phyloP scores from a whole-genome alignment of 2,888 invertebrate species.

The Nemapogon koenigi region DNA sequence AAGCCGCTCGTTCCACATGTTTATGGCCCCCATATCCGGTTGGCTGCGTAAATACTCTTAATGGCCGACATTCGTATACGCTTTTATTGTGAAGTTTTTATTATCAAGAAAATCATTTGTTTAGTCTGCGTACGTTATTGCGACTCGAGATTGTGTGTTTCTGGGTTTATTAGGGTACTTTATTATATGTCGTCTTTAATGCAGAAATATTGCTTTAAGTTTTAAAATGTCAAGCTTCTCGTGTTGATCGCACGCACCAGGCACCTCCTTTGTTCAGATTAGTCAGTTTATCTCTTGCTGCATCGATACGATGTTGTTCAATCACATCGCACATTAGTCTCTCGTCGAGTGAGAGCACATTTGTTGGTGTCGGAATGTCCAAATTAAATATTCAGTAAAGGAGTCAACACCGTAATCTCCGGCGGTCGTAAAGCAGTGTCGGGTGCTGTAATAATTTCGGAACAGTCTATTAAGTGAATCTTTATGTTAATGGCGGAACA shows the following conservation, averaged over 20 bases:
- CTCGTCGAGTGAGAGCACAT: neutral
- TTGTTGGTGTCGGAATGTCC: neutral
- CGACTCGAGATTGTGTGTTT: slow-evolving; percentile 45
- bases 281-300: too few species aligned
- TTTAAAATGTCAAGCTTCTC: slow-evolving; percentile 32
- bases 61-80: slow-evolving; percentile 61
- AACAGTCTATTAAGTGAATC: slow-evolving; percentile 63
- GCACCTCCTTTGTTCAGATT: too few species aligned
- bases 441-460: slow-evolving; percentile 56
- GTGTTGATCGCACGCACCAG: too few species aligned
- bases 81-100: slow-evolving; percentile 63
- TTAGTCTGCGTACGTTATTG: slow-evolving; percentile 60
- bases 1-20: slow-evolving; percentile 55
- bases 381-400: slow-evolving; percentile 34
- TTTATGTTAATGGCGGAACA: slow-evolving; percentile 60
- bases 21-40: slow-evolving; percentile 59
- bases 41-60: slow-evolving; percentile 61
- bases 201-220: slow-evolving; percentile 33
- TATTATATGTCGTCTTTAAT: slow-evolving; percentile 43
- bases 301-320: too few species aligned
- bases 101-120: slow-evolving; percentile 61
- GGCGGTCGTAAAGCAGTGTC: slow-evolving; percentile 45
- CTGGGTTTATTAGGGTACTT: slow-evolving; percentile 55
- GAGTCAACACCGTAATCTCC: slow-evolving; percentile 39
- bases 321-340: too few species aligned